Percentiles rank a stretch among this genome's conserved stretches.
These are phyloP conservation scores for Chaetops frenatus DNA, from an alignment of 2,113 vertebrate genomes.

Conservation along the genomic window DNA sequence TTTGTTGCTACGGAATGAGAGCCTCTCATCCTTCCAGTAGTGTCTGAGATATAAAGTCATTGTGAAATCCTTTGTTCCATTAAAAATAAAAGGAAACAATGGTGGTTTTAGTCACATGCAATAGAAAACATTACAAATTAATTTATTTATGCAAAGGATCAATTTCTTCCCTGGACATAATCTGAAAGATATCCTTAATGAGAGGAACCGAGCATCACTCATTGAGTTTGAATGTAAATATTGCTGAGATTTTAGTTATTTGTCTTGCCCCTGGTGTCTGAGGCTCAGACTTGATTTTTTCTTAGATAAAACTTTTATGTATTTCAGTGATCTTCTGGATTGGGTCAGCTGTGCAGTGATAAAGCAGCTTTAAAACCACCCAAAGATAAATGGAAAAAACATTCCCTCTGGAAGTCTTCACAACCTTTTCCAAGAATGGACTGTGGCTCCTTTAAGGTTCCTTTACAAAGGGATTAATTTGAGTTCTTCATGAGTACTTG, in stretches of 20 bases:
- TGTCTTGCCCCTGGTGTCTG: not conserved
- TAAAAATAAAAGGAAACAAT: conserved; percentile 2
- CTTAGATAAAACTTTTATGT: not conserved
- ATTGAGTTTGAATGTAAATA: not conserved
- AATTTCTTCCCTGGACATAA: not conserved
- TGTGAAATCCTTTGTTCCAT: conserved; percentile 83
- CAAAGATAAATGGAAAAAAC: not conserved
- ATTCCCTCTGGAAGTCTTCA: not conserved
- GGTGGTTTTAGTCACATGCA: not conserved
- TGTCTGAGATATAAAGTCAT: conserved; percentile 94
- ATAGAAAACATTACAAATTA: not conserved
- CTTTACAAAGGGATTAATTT: not conserved
- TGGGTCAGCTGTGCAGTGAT: not conserved
- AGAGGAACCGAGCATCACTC: not conserved
- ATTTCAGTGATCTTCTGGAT: not conserved
- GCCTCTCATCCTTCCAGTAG: conserved; percentile 94
- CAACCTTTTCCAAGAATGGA: not conserved
- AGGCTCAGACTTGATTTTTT: not conserved
- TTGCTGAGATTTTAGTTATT: not conserved
- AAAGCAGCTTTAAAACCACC: not conserved
- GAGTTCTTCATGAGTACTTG: not conserved
- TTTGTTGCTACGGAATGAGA: conserved; percentile 83
- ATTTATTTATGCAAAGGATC: not conserved
- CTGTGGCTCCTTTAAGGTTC: not conserved
- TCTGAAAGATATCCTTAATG: not conserved